Evolutionary conservation across 2,113 vertebrate genomes (phyloP), one percentile per base, ranked within the genome.

Genomic region (Rhinogobius similis): DNA sequence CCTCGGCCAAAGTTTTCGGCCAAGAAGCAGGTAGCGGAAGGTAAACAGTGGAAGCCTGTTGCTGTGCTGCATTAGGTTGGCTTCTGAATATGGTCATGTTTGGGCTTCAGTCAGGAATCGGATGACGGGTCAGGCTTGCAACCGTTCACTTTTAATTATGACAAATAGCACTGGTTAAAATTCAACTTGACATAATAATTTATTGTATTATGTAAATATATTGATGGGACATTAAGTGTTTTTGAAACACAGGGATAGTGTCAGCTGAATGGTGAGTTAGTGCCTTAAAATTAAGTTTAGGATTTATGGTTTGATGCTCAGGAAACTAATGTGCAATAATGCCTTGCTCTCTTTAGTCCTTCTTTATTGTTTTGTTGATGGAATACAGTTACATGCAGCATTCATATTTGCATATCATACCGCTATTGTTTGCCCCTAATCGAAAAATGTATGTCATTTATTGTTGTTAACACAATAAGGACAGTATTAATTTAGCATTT

Each of bases 1-100:
- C 97, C 97, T 0, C 93, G 93, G 89, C 98, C 98, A 77, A 98
- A 93, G 77, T 99, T 98, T 89, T 98, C 95, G 68, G 98, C 98
- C 69, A 99, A 95, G 94, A 98, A 96, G 88, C 92, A 94, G 63
- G 92, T 91, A 1, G 90, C 92, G 82, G 73, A 82, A 58, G 87
- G 91, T 68, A 95, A 96, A 95, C 94, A 96, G 88, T 98, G 98
- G 98, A 97, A 92, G 90, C 93, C 95, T 70, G 93, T 97, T 2
- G 65, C 91, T 44, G 86, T 92, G 71, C 90, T 90, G 74, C 92
- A 94, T 90, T 98, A 93, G 81, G 56, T 46, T 16, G 72, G 59
- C 72, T 55, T 27, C 75, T 65, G 61, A 70, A 61, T 68, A 77
- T 77, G 61, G 76, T 70, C 41, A 70, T 69, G 70, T 44, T 68